Base-by-base conservation (phyloP, 2,888 invertebrate genomes). In the Tetragnatha montana region DNA sequence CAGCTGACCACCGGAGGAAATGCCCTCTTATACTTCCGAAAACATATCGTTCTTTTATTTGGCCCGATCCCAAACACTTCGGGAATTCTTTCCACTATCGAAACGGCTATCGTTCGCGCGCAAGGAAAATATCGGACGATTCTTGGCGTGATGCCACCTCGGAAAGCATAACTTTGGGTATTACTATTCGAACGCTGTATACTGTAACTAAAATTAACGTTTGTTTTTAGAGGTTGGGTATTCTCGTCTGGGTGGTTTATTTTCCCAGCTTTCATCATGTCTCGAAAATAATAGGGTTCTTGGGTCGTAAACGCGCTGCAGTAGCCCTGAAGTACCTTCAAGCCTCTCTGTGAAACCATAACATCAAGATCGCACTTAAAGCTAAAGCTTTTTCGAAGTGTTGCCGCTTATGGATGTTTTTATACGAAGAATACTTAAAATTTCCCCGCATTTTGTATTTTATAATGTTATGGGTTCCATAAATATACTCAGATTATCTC, bases 101-200 rank as follows among this genome's bases (percentile, higher is more conserved):
- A 71, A 85, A 85, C 70, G 70, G 85, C 81, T 49, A 73, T 81
- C 81, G 21, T 81, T 78, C 47, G 60, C 19, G 51, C 75, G 21
- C 7, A 71, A 85, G 76, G 51, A 79, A 71, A 50, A 68, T 51
- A 19, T 47, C 14, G 19, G 60, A 78, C 51, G 78, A 78, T n/a
- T 81, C n/a, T 35, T 85, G 85, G 85, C 85, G 71, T 79, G 71
- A 21, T 85, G 85, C 85, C 85, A 85, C 35, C n/a, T 17, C 35
- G 21, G 50, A 50, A 35, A 83, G 22, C 73, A 73, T 73, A 81
- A 81, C 81, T 73, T 81, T 50, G 60, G 21, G 35, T 22, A 22
- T 22, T 17, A 74, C 74, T 76, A 49, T 76, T 76, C 17, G 8
- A n/a, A 12, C 22, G 35, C 0, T 49, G 76, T 76, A 50, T n/a